These are phyloP conservation scores for Melanogrammus aeglefinus DNA, from an alignment of 2,797 vertebrate species.

Conservation along the genomic window DNA sequence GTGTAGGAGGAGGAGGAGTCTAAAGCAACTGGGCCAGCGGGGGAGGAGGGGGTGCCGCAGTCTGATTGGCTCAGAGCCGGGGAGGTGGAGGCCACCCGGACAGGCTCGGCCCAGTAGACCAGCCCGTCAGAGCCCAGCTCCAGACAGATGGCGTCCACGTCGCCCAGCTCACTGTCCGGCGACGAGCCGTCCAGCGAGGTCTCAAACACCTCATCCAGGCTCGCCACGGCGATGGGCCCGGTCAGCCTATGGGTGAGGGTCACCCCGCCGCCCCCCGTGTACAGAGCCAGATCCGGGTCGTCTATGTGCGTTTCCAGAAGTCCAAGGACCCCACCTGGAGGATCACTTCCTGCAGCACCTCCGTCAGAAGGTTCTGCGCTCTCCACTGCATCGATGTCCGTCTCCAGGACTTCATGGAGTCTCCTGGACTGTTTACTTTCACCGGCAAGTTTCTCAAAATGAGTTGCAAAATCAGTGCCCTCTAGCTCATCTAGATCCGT, in stretches of 20 bases:
- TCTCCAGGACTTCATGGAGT: background rate
- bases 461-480: background rate
- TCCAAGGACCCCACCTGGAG: background rate
- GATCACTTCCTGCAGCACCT: background rate
- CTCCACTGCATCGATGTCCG: background rate
- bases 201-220: slow-evolving; percentile 45
- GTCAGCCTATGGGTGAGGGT: background rate
- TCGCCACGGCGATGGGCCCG: slow-evolving; percentile 26
- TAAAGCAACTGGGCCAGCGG: background rate
- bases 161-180: slow-evolving; percentile 33
- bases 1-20: background rate
- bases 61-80: slow-evolving; percentile 16
- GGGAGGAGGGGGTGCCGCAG: background rate
- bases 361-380: background rate
- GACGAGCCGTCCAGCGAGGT: slow-evolving; percentile 51
- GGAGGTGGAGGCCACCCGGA: slow-evolving; percentile 34
- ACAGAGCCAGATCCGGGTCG: background rate
- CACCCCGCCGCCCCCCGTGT: background rate
- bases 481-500: background rate
- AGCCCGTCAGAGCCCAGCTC: slow-evolving; percentile 47
- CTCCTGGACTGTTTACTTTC: background rate
- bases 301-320: background rate
- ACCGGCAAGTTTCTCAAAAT: background rate
- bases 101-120: slow-evolving; percentile 58
- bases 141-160: slow-evolving; percentile 42